Evolutionary conservation across 2,888 invertebrate species (phyloP), one percentile per base, ranked within the genome.

Genomic region (Silvanus unidentatus): DNA sequence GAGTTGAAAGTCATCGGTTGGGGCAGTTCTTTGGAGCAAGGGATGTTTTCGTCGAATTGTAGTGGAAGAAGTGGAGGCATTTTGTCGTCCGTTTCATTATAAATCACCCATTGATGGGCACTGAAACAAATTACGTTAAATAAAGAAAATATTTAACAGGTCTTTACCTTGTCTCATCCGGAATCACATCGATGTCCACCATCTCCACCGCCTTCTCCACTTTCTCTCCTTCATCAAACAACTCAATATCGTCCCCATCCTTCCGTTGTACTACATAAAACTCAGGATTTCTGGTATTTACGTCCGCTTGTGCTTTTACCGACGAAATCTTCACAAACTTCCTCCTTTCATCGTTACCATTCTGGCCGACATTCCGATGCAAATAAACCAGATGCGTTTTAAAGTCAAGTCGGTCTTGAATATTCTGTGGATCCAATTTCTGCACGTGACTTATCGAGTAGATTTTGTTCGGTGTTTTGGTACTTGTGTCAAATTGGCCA

Each of bases 381-480:
- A 43, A 42, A 29, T 42, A 41, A 1, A 54, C 47, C 6, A 49
- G 41, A 28, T 49, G 44, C 1, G 56, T 50, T 35, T 58, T 54
- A 49, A 64, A 64, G 44, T 63, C 60, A 6, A 64, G 47, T 43
- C 59, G 59, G 48, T 60, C 62, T 32, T 53, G 40, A 16, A 54
- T 45, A n/a, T 49, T n/a, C 30, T 40, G 14, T 6, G 40, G 38
- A 14, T 52, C 45, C 2, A 57, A 11, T 42, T 53, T 54, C 16
- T 59, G 53, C 9, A 55, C 48, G 10, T 54, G 40, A 4, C 47
- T 49, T 1, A 45, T 46, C 8, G 54, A 41, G 34, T 52, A 52
- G 8, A 50, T 41, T 32, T 28, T 44, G 15, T 14, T 39, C 10
- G 13, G 11, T 12, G 13, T 12, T 3, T 22, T 22, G 3, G 32